These are phyloP conservation scores for Poecile atricapillus DNA, from an alignment of 2,113 vertebrate genomes.

Conservation along the genomic window DNA sequence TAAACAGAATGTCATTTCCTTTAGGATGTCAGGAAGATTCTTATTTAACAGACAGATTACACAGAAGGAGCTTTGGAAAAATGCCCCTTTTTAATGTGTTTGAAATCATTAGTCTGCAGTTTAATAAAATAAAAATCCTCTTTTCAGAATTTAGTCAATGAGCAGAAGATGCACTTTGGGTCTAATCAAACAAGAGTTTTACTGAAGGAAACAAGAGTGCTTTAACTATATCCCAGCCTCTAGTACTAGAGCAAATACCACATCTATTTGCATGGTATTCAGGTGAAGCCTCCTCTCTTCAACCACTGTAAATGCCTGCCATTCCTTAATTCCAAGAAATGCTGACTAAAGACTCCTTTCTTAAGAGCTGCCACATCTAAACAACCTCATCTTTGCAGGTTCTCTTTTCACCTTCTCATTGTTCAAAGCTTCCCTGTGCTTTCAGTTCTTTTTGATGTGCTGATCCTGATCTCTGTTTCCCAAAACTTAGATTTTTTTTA, in stretches of 20 bases:
- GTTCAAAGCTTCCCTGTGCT: neutral
- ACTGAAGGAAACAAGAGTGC: neutral
- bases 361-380: neutral
- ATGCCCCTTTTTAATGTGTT: conserved; percentile 50
- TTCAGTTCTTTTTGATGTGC: neutral
- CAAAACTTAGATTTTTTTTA: neutral
- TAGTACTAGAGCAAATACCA: neutral
- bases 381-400: neutral
- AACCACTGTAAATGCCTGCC: neutral
- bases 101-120: conserved; percentile 41
- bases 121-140: conserved; percentile 42
- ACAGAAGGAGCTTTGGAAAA: conserved; percentile 53
- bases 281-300: neutral
- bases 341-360: neutral
- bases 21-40: conserved; percentile 51
- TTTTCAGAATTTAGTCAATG: neutral
- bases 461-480: neutral
- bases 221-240: neutral
- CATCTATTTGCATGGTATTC: neutral
- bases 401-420: neutral
- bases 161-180: conserved; percentile 26
- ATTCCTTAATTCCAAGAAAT: neutral
- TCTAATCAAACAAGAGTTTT: conserved; percentile 18
- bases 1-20: conserved; percentile 57
- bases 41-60: conserved; percentile 66